A percentile compares a stretch with the other conserved stretches of the same genome.
These are phyloP conservation scores for Limonius californicus DNA, from an alignment of 1,140 invertebrate species.

Conservation along the genomic window DNA sequence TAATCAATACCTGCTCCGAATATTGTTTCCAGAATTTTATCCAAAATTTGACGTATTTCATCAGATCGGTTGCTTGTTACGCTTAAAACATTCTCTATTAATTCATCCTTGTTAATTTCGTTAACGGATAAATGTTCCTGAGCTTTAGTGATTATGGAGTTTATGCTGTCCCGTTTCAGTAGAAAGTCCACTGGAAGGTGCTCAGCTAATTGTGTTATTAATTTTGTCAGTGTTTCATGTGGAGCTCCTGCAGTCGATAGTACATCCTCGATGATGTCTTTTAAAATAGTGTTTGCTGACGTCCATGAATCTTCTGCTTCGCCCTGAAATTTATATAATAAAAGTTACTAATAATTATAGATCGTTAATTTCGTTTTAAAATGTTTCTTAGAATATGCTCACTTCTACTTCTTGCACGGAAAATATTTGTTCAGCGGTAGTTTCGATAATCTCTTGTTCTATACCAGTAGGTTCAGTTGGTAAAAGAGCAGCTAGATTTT, in stretches of 20 bases:
- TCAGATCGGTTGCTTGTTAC: slow-evolving; percentile 20
- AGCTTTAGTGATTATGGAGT: slow-evolving; percentile 8
- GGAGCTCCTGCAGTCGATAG: slow-evolving; percentile 20
- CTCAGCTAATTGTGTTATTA: slow-evolving; percentile 21
- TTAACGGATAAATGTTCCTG: background rate
- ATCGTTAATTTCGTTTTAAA: too few relatives aligned
- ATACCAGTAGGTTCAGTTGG: slow-evolving; percentile 1
- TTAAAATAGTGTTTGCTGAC: too few relatives aligned
- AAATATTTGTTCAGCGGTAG: slow-evolving; percentile 28
- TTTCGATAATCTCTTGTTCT: slow-evolving; percentile 23
- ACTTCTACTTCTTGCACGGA: slow-evolving; percentile 24
- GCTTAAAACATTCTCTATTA: slow-evolving; percentile 22
- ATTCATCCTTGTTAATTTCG: slow-evolving; percentile 22
- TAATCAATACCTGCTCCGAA: slow-evolving; percentile 37
- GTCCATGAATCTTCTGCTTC: too few relatives aligned
- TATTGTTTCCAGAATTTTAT: slow-evolving; percentile 32
- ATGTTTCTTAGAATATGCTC: background rate
- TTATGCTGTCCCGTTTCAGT: background rate
- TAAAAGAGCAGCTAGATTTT: slow-evolving; percentile 9
- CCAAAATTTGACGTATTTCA: slow-evolving; percentile 28
- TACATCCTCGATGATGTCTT: slow-evolving; percentile 30
- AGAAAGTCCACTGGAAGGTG: slow-evolving; percentile 21
- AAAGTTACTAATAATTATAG: too few relatives aligned
- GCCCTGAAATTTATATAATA: too few relatives aligned
- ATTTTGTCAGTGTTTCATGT: slow-evolving; percentile 23